phyloP scores from a whole-genome alignment of 2,113 vertebrate species.

The Pardalotus punctatus region DNA sequence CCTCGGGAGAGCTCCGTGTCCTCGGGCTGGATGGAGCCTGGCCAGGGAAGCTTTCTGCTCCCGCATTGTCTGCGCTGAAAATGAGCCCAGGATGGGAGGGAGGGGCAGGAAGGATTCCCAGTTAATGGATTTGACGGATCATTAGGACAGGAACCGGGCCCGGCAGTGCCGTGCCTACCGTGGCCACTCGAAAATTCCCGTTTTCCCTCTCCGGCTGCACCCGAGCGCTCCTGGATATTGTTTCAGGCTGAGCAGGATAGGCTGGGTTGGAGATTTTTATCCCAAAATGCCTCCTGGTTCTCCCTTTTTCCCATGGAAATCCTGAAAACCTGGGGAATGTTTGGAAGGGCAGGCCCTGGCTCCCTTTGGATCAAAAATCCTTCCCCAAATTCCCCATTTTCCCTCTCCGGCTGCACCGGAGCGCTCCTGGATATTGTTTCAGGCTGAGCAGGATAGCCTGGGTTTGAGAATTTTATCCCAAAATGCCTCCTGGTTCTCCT shows the following conservation, averaged over 20 bases:
- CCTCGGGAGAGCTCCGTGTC: not conserved
- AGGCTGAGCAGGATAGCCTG: not conserved
- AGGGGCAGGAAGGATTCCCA: not conserved
- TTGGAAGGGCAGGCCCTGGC: not conserved
- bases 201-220: not conserved
- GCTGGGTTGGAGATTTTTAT: too few relatives aligned
- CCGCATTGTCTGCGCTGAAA: not conserved
- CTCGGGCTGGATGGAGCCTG: not conserved
- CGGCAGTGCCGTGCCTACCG: not conserved
- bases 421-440: not conserved
- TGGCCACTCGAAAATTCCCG: not conserved
- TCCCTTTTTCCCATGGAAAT: not conserved
- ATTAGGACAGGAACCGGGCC: not conserved
- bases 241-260: too few relatives aligned
- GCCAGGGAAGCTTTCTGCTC: slow-evolving; percentile 40
- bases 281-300: not conserved
- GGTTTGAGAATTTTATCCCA: not conserved
- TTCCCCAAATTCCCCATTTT: not conserved
- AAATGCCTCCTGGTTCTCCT: not conserved
- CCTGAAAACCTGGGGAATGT: not conserved
- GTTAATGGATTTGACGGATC: not conserved
- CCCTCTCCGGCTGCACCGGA: rapidly evolving
- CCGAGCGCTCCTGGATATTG: not conserved
- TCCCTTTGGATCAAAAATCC: not conserved
- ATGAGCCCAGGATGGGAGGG: not conserved